Evolutionary conservation across 2,888 invertebrate species (phyloP), one percentile per base, ranked within the genome.

Genomic region (Cetonia aurata): DNA sequence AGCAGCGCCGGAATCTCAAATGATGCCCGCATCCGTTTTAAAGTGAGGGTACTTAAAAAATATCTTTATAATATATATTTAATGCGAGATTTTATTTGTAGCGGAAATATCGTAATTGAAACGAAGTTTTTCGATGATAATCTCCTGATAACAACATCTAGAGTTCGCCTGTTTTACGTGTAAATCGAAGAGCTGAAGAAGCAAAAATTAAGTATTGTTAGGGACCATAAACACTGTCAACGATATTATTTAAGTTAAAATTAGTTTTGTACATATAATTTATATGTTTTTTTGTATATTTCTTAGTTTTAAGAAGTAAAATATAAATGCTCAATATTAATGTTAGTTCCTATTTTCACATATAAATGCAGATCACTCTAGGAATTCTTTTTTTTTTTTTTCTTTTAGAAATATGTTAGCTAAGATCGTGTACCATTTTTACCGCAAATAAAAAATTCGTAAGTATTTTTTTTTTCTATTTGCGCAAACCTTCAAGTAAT

Each of bases 11-110:
- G 99, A 99, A 85, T 96, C 96, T 67, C 98, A 99, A 86, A 99
- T 99, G 99, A 98, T 99, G 96, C 99, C 99, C n/a, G 98, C 99
- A 4, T 95, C 95, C 84, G 92, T 99, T 73, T 89, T 99, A 77
- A 99, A 96, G 97, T 97, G 86, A 85, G 85, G 25, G 25, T 25
- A 79, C 71, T n/a, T 15, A 13, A 65, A 60, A 37, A 59, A 37
- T 12, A 46, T 41, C 31, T 41, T 4, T 65, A 57, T 72, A 25
- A 25, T 25, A 25, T 4, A 25, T 25, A 25, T 25, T 25, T 25
- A 25, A 25, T 25, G 25, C 4, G 25, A 25, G 25, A 4, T 25
- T 25, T 25, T 25, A 25, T 25, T 57, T 57, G 4, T 88, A 96
- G 96, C 86, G 98, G 98, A 9, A 98, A 98, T 82, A 93, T 98